phyloP scores from a whole-genome alignment of 1,140 invertebrate genomes.

The Cherax quadricarinatus region DNA sequence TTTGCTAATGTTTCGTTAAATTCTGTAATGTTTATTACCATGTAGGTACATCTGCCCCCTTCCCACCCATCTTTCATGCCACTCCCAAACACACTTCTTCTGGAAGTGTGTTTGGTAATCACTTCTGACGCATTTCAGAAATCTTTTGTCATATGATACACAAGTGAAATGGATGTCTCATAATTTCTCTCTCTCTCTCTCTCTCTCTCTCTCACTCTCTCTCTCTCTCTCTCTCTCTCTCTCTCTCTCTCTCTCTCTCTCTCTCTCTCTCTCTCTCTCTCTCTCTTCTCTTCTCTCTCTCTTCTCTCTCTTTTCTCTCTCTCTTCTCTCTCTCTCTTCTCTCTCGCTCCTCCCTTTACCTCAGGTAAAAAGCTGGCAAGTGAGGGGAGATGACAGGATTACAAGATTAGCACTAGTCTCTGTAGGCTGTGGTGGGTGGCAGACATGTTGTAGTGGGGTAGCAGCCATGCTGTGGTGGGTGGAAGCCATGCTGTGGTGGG shows the following conservation, averaged over 20 bases:
- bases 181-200: neutral
- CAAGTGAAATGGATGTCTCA: no score
- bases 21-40: no score
- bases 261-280: neutral
- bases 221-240: neutral
- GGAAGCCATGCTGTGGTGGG: neutral
- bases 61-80: no score
- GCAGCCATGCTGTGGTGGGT: neutral
- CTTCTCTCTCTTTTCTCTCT: neutral
- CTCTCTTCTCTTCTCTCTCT: neutral
- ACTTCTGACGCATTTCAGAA: no score
- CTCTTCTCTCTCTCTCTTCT: neutral
- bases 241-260: neutral
- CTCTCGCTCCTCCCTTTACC: neutral
- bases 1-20: no score
- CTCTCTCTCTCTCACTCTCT: no score
- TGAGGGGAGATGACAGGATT: constrained; percentile 49
- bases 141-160: no score
- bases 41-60: no score
- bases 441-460: neutral
- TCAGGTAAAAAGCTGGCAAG: constrained; percentile 51
- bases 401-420: constrained; percentile 41
- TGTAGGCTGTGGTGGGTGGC: constrained; percentile 25
- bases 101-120: no score
- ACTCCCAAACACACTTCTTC: no score